These are phyloP conservation scores for Pseudorasbora parva DNA, from an alignment of 2,113 vertebrate species.

Conservation along the genomic window DNA sequence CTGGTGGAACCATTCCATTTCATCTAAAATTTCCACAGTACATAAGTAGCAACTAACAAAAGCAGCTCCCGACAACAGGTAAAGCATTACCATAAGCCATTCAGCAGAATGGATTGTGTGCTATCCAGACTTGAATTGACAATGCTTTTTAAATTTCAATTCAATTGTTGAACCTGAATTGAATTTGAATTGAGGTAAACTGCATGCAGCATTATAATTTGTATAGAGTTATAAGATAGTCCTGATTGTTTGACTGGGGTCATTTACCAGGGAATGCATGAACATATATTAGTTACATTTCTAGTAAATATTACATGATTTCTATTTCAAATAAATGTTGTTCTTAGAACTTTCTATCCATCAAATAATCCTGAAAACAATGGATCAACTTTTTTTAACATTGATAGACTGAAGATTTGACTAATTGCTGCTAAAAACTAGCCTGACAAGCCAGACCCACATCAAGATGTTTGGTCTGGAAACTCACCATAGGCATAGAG, in stretches of 20 bases:
- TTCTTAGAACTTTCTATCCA: neutral
- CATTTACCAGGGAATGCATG: neutral
- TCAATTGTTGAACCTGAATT: slow-evolving; percentile 13
- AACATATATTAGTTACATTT: neutral
- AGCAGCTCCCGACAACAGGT: neutral
- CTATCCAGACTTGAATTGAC: slow-evolving; percentile 1
- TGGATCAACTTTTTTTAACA: neutral
- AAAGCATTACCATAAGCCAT: slow-evolving; percentile 15
- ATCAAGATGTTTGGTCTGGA: too few relatives aligned
- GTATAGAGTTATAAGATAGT: neutral
- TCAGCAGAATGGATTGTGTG: slow-evolving; percentile 3
- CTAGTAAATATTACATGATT: neutral
- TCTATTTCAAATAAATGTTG: neutral
- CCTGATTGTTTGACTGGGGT: neutral
- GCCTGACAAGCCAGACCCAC: too few relatives aligned
- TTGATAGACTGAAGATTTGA: neutral
- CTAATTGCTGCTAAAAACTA: neutral
- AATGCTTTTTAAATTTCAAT: slow-evolving; percentile 3
- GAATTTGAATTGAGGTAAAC: slow-evolving; percentile 19
- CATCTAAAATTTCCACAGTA: slow-evolving; percentile 14
- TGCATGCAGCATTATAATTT: slow-evolving; percentile 1
- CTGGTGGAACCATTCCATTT: slow-evolving; percentile 1
- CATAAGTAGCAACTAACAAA: slow-evolving; percentile 8
- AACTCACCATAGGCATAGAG: too few relatives aligned
- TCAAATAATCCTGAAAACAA: too few relatives aligned